These are phyloP conservation scores for Vespertilio murinus DNA, from an alignment of 2,797 vertebrate species.

Conservation along the genomic window DNA sequence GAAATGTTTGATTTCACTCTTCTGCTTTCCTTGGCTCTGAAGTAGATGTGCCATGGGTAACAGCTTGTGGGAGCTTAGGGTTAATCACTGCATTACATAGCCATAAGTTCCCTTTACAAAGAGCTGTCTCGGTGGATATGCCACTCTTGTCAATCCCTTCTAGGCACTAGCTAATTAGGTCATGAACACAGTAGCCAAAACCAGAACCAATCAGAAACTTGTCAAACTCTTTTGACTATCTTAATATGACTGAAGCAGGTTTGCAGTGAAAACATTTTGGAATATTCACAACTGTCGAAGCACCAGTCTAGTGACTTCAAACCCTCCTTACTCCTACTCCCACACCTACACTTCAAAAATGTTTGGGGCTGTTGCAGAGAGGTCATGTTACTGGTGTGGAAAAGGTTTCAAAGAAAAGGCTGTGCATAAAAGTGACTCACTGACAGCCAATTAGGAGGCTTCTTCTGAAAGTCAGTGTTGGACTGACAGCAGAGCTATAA, in stretches of 20 bases:
- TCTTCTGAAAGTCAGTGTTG: slow-evolving; percentile 14
- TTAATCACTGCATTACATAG: slow-evolving; percentile 58
- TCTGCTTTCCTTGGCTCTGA: slow-evolving; percentile 47
- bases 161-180: slow-evolving; percentile 59
- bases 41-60: slow-evolving; percentile 39
- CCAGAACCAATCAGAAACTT: slow-evolving; percentile 51
- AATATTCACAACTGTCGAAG: not conserved
- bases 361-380: slow-evolving; percentile 3
- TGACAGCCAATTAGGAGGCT: slow-evolving; percentile 63
- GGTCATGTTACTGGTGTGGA: slow-evolving; percentile 6
- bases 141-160: slow-evolving; percentile 37
- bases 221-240: slow-evolving; percentile 63
- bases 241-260: slow-evolving; percentile 17
- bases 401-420: slow-evolving; percentile 50
- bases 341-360: not conserved
- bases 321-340: not conserved
- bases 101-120: slow-evolving; percentile 59
- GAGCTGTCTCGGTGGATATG: slow-evolving; percentile 38
- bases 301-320: not conserved
- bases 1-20: slow-evolving; percentile 57
- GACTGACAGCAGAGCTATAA: slow-evolving; percentile 46
- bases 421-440: slow-evolving; percentile 46
- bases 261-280: slow-evolving; percentile 4
- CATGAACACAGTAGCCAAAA: slow-evolving; percentile 46
- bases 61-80: slow-evolving; percentile 47